These are phyloP conservation scores for Drosophila rufa DNA, from an alignment of 1,140 invertebrate species.

Conservation along the genomic window DNA sequence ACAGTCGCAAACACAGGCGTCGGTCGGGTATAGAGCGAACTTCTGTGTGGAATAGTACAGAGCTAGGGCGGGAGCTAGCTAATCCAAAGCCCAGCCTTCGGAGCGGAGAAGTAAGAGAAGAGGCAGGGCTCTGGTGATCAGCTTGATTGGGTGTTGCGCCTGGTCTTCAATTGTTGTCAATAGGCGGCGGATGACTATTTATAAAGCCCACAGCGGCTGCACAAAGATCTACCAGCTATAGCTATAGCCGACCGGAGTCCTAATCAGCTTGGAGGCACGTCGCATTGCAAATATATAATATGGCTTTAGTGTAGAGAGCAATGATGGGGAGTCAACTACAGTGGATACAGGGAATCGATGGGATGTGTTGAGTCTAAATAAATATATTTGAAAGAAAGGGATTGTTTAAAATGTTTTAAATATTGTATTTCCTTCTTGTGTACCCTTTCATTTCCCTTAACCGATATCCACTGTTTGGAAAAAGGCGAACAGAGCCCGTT, in stretches of 20 bases:
- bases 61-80: slow-evolving; percentile 13
- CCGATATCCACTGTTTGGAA: neutral
- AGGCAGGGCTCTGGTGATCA: slow-evolving; percentile 11
- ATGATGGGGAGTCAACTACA: slow-evolving; percentile 26
- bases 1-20: slow-evolving; percentile 20
- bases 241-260: neutral
- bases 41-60: slow-evolving; percentile 27
- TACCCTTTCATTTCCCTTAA: neutral
- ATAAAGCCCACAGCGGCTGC: slow-evolving; percentile 42
- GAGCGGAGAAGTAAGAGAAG: neutral
- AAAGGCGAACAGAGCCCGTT: too few species aligned
- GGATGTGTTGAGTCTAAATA: too few species aligned
- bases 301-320: slow-evolving; percentile 6
- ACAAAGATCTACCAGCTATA: slow-evolving; percentile 15
- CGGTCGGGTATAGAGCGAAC: slow-evolving; percentile 14
- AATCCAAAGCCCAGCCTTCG: neutral
- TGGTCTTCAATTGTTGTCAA: slow-evolving; percentile 65
- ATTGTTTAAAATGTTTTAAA: too few species aligned
- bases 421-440: too few species aligned
- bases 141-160: slow-evolving; percentile 16
- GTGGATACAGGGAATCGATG: neutral
- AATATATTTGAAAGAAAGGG: too few species aligned
- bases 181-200: slow-evolving; percentile 61
- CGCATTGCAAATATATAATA: slow-evolving; percentile 23
- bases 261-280: slow-evolving; percentile 32